A percentile compares a stretch with the other conserved stretches of the same genome.
phyloP scores from a whole-genome alignment of 1,140 invertebrate genomes.

The Drosophila bifasciata region DNA sequence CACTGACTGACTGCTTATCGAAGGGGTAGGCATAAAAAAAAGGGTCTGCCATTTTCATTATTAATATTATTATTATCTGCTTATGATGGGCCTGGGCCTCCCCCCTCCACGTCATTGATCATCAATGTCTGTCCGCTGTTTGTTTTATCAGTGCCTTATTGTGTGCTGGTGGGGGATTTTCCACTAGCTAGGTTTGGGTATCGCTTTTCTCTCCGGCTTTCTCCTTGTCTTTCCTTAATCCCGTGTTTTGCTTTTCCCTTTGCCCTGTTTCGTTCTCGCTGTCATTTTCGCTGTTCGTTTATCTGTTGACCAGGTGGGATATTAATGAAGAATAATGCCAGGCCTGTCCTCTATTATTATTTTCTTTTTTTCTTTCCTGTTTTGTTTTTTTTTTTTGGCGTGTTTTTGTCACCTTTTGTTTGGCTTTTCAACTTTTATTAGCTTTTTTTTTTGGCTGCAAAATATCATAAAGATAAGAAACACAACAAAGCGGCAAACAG shows the following conservation, averaged over 20 bases:
- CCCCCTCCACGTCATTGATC: constrained; percentile 32
- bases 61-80: constrained; percentile 62
- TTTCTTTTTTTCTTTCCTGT: not conserved
- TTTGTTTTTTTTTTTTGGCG: constrained; percentile 10
- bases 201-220: constrained; percentile 8
- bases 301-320: constrained; percentile 68
- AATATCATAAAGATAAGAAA: constrained; percentile 71
- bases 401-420: constrained; percentile 41
- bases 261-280: constrained; percentile 11
- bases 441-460: constrained; percentile 57
- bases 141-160: no score
- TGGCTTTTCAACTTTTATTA: constrained; percentile 26
- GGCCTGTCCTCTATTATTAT: constrained; percentile 57
- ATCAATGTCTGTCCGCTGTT: constrained; percentile 1
- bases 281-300: constrained; percentile 49
- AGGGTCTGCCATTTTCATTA: constrained; percentile 40
- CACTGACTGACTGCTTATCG: constrained; percentile 7
- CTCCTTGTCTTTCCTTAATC: constrained; percentile 15
- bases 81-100: no score
- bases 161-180: no score
- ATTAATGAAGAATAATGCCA: constrained; percentile 74
- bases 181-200: constrained; percentile 19
- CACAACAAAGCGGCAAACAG: constrained; percentile 23
- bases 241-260: not conserved
- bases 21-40: constrained; percentile 4